Evolutionary conservation across 2,888 invertebrate species (phyloP).

Genomic region (Rapana venosa): DNA sequence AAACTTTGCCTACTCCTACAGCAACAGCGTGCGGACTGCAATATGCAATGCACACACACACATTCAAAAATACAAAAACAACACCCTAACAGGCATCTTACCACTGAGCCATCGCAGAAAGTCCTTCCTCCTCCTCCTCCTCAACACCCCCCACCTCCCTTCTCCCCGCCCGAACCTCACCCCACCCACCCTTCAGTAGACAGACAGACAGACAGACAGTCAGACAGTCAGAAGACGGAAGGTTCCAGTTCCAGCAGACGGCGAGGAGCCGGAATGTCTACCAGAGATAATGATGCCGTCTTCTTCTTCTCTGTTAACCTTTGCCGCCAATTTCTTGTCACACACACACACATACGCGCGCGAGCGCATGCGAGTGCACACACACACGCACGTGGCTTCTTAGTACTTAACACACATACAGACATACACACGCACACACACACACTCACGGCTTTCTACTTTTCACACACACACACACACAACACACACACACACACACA

Average conservation of each 20-base stretch:
- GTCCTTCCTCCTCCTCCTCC: too few species aligned
- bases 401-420: background rate
- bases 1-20: too few species aligned
- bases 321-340: constrained; percentile 21
- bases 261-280: constrained; percentile 20
- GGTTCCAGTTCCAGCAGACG: background rate
- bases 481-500: constrained; percentile 20
- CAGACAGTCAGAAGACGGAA: constrained; percentile 5
- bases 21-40: too few species aligned
- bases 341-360: background rate
- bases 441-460: too few species aligned
- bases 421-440: constrained; percentile 6
- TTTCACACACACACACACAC: background rate
- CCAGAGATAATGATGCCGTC: constrained; percentile 32
- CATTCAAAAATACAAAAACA: too few species aligned
- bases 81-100: background rate
- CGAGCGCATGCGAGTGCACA: too few species aligned
- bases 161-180: too few species aligned
- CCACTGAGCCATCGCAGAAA: background rate
- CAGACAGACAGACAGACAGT: constrained; percentile 6
- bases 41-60: too few species aligned
- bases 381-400: too few species aligned
- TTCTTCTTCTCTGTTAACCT: constrained; percentile 17
- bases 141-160: too few species aligned
- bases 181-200: too few species aligned